Evolutionary conservation across 2,113 vertebrate genomes (phyloP).

Genomic region (Gallinago jamesoni): DNA sequence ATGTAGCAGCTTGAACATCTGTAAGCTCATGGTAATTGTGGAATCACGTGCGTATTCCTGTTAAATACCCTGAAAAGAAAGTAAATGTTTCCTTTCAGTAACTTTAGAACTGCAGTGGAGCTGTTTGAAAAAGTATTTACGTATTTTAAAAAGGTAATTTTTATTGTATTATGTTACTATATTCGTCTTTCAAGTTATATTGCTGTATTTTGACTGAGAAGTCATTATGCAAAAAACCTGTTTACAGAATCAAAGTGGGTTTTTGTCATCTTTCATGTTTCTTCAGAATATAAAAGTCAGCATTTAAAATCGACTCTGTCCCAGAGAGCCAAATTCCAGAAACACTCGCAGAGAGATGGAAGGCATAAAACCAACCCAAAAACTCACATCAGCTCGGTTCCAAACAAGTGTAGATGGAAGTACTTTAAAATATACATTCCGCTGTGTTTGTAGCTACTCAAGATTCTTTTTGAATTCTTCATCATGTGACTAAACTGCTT

Average conservation of each 20-base stretch:
- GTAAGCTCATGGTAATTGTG: neutral
- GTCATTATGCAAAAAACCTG: neutral
- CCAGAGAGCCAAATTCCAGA: neutral
- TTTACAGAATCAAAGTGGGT: neutral
- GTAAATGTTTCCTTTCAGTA: neutral
- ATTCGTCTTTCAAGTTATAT: neutral
- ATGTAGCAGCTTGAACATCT: neutral
- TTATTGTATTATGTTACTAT: neutral
- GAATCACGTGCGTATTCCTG: neutral
- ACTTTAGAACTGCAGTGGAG: neutral
- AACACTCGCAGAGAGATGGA: neutral
- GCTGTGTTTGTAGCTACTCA: neutral
- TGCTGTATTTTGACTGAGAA: neutral
- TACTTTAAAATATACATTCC: conserved; percentile 10
- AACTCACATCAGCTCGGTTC: neutral
- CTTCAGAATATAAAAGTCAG: neutral
- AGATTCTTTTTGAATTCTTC: conserved; percentile 44
- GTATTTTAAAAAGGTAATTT: neutral
- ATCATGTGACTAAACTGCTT: conserved; percentile 12
- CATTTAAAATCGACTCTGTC: neutral
- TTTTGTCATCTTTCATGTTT: neutral
- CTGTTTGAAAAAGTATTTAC: neutral
- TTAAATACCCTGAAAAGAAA: neutral
- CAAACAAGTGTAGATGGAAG: neutral
- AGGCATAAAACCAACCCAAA: neutral